Conservation (phyloP, 2,888 invertebrate species). For the Sphaeridia pumilis region DNA sequence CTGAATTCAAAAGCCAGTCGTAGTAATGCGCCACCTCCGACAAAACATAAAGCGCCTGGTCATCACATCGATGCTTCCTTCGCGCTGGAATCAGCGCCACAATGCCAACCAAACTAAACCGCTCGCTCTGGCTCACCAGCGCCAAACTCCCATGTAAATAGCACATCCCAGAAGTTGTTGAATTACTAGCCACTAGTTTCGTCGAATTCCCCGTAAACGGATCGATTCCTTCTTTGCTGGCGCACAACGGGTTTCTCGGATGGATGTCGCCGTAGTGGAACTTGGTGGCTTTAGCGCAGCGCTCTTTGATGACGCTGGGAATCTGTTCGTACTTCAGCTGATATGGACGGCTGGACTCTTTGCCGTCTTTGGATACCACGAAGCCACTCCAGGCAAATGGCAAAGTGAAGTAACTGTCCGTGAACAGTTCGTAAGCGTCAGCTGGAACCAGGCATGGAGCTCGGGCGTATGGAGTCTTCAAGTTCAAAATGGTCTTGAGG, state of each 20-base stretch:
- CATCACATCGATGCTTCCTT: background rate
- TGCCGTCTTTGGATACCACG: too few species aligned
- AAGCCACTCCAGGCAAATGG: too few species aligned
- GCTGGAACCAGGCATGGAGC: background rate
- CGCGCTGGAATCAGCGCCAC: background rate
- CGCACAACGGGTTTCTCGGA: too few species aligned
- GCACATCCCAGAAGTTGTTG: background rate
- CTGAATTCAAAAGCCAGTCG: background rate
- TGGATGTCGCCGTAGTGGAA: too few species aligned
- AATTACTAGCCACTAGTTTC: too few species aligned
- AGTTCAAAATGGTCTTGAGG: conserved; percentile 1
- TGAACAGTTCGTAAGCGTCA: background rate
- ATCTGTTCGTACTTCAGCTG: too few species aligned
- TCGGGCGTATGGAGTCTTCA: background rate
- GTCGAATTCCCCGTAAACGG: too few species aligned
- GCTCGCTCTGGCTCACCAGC: background rate
- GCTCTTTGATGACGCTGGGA: too few species aligned
- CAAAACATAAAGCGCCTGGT: background rate
- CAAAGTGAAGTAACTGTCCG: too few species aligned
- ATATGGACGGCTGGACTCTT: too few species aligned
- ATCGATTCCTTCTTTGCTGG: too few species aligned
- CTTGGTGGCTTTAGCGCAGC: too few species aligned
- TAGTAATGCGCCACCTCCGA: background rate
- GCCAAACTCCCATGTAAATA: conserved; percentile 1
- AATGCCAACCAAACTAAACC: background rate